These are phyloP conservation scores for Drosophila dunni DNA, from an alignment of 1,140 invertebrate genomes.

Conservation along the genomic window DNA sequence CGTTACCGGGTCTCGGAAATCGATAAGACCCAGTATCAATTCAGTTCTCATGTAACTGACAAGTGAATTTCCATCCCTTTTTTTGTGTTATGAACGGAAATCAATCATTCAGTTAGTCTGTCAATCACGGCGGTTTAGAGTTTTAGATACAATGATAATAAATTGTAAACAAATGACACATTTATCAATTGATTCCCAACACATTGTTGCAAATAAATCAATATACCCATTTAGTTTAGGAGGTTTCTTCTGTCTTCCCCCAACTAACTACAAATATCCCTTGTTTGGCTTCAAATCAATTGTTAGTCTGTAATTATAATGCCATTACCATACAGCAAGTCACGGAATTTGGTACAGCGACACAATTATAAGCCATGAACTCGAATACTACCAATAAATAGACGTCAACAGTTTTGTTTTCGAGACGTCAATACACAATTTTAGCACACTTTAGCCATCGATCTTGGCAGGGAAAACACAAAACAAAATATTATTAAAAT, in stretches of 20 bases:
- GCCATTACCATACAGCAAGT: conserved; percentile 7
- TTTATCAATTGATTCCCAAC: conserved; percentile 3
- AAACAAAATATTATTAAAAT: conserved; percentile 5
- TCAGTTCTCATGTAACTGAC: not conserved
- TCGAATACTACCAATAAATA: no score
- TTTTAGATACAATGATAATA: not conserved
- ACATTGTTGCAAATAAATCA: conserved; percentile 6
- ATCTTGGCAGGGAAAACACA: not conserved
- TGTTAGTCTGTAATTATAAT: conserved; percentile 1
- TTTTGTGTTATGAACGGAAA: not conserved
- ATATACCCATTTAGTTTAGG: not conserved
- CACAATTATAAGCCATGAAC: no score
- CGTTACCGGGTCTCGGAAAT: not conserved
- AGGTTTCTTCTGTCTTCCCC: not conserved
- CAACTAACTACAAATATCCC: not conserved
- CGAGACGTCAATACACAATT: conserved; percentile 44
- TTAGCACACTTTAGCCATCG: conserved; percentile 16
- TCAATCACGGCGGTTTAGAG: not conserved
- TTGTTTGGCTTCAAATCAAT: not conserved
- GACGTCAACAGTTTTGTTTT: conserved; percentile 25
- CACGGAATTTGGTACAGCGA: not conserved
- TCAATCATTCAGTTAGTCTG: conserved; percentile 3
- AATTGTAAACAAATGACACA: conserved; percentile 12
- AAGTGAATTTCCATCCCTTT: not conserved
- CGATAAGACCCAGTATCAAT: not conserved